Base-by-base conservation (phyloP, 2,113 vertebrate genomes). In the Anguilla japonica region DNA sequence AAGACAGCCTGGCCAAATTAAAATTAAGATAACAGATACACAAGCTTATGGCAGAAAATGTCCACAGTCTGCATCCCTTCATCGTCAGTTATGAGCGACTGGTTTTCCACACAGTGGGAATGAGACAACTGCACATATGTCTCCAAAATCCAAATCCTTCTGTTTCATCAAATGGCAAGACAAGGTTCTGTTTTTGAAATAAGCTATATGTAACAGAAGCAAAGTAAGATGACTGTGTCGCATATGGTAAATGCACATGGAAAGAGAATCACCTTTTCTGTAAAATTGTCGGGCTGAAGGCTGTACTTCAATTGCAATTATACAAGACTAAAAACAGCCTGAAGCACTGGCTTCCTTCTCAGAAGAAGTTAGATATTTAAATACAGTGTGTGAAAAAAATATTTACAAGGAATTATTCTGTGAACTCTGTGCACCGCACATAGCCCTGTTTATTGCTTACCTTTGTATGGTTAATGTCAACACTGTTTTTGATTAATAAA, bases 181-280 rank as follows among this genome's bases (percentile, higher is more conserved):
- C 53, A 29, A 60, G 40, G 18, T 41, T 81, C 34, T 26, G 18
- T 93, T 94, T 93, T 92, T 82, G 0, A 88, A 90, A 91, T 92
- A 60, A 79, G 50, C 26, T 85, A 22, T 78, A 7, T 85, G 34
- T 57, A 43, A 92, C 94, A 93, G 90, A 91, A 91, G 91, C 93
- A 94, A 89, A 84, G 50, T 88, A 90, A 89, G 89, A 86, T 93
- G 93, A 91, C 91, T 90, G 91, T 88, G 41, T 88, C 89, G 84
- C 89, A 93, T 92, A 89, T 87, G 91, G 93, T 92, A 94, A 94
- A 93, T 90, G 87, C 83, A 84, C 91, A 88, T 89, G 90, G 89
- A 89, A 84, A 89, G 86, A 92, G 86, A 88, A 91, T 92, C 92
- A 92, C 94, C 92, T 92, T 93, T 91, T 87, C 85, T 92, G 86